Evolutionary conservation across 2,113 vertebrate species (phyloP), one percentile per base, ranked within the genome.

Genomic region (Ciconia boyciana): DNA sequence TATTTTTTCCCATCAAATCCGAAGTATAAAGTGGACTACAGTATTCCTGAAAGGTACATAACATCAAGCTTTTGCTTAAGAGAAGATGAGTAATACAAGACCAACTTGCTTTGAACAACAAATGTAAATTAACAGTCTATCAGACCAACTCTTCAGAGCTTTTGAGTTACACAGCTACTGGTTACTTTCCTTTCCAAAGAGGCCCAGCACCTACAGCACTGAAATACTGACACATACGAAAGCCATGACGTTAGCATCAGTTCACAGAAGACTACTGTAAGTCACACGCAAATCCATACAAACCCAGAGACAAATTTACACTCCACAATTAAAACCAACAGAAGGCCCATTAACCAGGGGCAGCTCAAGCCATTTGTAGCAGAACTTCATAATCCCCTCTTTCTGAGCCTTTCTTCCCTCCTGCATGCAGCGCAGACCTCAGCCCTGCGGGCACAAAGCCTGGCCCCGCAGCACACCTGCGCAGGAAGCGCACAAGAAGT

Each of bases 381-480:
- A 44, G 55, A 36, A 28, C 16, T 7, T 31, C 55, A 25, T 3
- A 10, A 24, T 11, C 11, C 21, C 25, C 46, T n/a, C 54, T 16
- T 61, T 18, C 5, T 9, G 14, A 44, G 39, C 5, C 16, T 26
- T 14, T 29, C 68, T 9, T 34, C 28, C 22, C 18, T 16, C 44
- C 52, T 16, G 39, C 28, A 13, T 0, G 1, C 1, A 2, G 58
- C 11, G n/a, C 58, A 31, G 29, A 25, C 10, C 57, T 22, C 55
- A 26, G 64, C 25, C 25, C 34, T 2, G 1, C 0, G 0, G 48
- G 24, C 25, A 14, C 51, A 18, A 51, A 52, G 55, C 26, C 69
- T 5, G 36, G 43, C 43, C 34, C 71, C 3, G 4, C 21, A 21
- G 34, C 49, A 25, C 32, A 25, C 34, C 34, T 2, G 9, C 3